A percentile compares a stretch with the other conserved stretches of the same genome.
Evolutionary conservation across 2,888 invertebrate genomes (phyloP).

Genomic region (Andrena bicolor): DNA sequence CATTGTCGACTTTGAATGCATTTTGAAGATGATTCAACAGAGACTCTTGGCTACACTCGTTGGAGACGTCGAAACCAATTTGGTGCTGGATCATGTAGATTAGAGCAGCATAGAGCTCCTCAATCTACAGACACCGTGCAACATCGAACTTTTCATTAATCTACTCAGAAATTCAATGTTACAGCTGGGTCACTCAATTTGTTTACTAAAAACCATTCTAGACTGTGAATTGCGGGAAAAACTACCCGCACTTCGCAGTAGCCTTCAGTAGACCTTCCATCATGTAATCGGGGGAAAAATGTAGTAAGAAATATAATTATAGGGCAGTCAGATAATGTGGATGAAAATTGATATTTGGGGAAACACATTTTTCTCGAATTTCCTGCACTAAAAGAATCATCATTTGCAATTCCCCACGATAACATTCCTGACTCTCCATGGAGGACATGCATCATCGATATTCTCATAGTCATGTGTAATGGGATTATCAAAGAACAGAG

Average conservation of each 20-base stretch:
- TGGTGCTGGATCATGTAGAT: conserved; percentile 94
- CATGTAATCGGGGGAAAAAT: no score
- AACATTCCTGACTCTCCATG: background rate
- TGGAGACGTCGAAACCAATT: conserved; percentile 91
- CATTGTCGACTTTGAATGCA: conserved; percentile 92
- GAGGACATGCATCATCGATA: background rate
- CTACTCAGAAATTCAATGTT: no score
- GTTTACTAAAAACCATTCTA: no score
- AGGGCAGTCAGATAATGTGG: no score
- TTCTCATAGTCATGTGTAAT: background rate
- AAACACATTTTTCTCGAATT: conserved; percentile 15
- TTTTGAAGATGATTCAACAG: conserved; percentile 92
- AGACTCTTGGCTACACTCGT: conserved; percentile 89
- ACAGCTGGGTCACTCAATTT: no score
- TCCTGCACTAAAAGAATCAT: background rate
- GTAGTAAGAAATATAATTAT: no score
- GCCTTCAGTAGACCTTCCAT: no score
- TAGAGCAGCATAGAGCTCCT: conserved; percentile 94
- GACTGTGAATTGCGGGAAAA: no score
- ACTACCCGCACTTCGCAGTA: no score
- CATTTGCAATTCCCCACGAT: background rate
- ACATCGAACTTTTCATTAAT: background rate
- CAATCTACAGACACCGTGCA: conserved; percentile 87
- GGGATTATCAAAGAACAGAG: conserved; percentile 18
- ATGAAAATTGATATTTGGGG: background rate